Evolutionary conservation across 2,797 vertebrate genomes (phyloP), one percentile per base, ranked within the genome.

Genomic region (Cossypha dichroa): DNA sequence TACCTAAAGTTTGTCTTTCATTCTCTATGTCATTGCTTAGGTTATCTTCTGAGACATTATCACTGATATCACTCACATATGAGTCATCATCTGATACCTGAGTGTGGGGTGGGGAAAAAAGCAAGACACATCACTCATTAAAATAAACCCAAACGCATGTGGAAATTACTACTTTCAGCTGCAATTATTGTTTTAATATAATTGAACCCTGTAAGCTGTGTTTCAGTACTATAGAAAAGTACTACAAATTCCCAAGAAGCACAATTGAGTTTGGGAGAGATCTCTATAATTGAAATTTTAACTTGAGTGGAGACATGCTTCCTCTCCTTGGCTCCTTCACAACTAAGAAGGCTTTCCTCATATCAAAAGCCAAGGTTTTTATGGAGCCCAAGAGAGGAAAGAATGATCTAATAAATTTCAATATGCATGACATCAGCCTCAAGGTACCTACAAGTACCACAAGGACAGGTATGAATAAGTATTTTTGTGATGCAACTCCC

Each of bases 61-160:
- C 99, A 97, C 99, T 99, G 95, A 99, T 97, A 96, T 99, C 99
- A 91, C 99, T 99, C 92, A 98, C 99, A 48, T 99, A 99, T 1
- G 99, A 99, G 89, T 99, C 99, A 97, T 99, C 99, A 62, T 99
- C 99, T 5, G 99, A 99, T 84, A 97, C 98, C 99, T 99, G 74
- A 96, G 96, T 48, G 46, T 55, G 26, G 88, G 20, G 28, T 49
- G 20, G 20, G 15, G 92, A 85, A 95, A 85, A 55, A 97, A 78
- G 96, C 67, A 38, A 88, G 93, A 93, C 88, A 48, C 2, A 23
- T 69, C 40, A 36, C 15, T 66, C 54, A 31, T 22, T 92, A 45
- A 63, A 88, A 51, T 59, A 76, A 95, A 2, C 5, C 23, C 29
- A 58, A 18, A 20, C 19, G 21, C 31, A 75, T 3, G 6, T 15